Evolutionary conservation across 1,140 invertebrate species (phyloP).

Genomic region (Apocrypta bakeri): DNA sequence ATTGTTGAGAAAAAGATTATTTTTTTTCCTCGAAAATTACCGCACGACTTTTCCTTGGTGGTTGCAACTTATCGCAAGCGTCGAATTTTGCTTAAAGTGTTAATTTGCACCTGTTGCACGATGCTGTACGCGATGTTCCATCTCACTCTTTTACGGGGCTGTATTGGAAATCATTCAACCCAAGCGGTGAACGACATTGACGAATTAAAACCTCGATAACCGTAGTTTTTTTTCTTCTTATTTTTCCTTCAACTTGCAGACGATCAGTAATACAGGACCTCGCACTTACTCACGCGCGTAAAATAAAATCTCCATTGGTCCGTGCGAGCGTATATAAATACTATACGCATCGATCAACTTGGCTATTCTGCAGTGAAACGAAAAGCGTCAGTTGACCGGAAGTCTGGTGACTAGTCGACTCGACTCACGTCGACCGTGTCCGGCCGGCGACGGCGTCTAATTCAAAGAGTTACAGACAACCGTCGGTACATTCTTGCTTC

Average conservation of each 20-base stretch:
- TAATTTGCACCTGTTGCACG: too few species aligned
- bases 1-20: neutral
- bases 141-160: too few species aligned
- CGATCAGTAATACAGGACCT: too few species aligned
- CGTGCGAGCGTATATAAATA: neutral
- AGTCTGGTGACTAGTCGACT: conserved; percentile 21
- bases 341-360: neutral
- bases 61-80: neutral
- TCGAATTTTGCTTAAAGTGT: neutral
- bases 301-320: neutral
- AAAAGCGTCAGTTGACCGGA: conserved; percentile 41
- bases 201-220: too few species aligned
- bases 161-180: too few species aligned
- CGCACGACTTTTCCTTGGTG: neutral
- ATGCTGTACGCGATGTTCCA: too few species aligned
- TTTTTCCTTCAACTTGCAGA: too few species aligned
- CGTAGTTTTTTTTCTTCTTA: too few species aligned
- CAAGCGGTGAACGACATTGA: too few species aligned
- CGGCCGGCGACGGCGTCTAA: neutral
- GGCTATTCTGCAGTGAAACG: conserved; percentile 17
- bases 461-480: too few species aligned
- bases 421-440: conserved; percentile 35
- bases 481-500: too few species aligned
- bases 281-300: too few species aligned
- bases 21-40: neutral